Evolutionary conservation across 2,888 invertebrate genomes (phyloP).

Genomic region (Nipponacmea schrenckii): DNA sequence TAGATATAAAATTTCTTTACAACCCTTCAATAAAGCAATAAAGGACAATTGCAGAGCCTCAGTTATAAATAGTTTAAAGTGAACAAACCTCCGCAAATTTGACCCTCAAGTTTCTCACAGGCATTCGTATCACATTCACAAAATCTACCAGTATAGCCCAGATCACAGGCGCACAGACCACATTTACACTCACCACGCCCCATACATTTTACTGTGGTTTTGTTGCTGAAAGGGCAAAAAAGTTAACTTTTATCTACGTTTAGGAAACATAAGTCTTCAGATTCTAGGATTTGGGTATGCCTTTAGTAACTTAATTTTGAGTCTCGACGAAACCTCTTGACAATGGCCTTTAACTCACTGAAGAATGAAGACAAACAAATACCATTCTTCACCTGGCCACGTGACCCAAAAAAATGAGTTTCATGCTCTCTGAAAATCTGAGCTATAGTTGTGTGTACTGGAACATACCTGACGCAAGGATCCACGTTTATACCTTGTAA

Average conservation of each 20-base stretch:
- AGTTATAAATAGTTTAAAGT: too few species aligned
- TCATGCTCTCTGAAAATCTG: too few species aligned
- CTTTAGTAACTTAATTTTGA: not conserved
- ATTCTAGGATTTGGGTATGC: not conserved
- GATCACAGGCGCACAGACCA: conserved; percentile 39
- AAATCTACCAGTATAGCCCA: conserved; percentile 30
- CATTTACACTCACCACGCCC: conserved; percentile 37
- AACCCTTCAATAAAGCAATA: too few species aligned
- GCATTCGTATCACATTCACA: conserved; percentile 42
- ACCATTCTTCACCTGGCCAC: too few species aligned
- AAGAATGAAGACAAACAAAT: too few species aligned
- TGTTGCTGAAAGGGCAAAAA: not conserved
- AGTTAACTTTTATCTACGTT: not conserved
- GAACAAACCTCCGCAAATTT: conserved; percentile 35
- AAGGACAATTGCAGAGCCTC: too few species aligned
- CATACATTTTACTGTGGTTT: conserved; percentile 13
- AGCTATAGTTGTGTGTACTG: too few species aligned
- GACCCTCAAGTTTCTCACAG: conserved; percentile 18
- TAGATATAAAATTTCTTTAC: too few species aligned
- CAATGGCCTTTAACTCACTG: too few species aligned
- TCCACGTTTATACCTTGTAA: not conserved
- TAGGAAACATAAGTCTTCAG: not conserved
- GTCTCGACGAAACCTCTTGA: not conserved
- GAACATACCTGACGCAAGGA: too few species aligned
- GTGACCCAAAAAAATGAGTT: too few species aligned